Base-by-base conservation (phyloP, 1,140 invertebrate genomes). In the Musca domestica region DNA sequence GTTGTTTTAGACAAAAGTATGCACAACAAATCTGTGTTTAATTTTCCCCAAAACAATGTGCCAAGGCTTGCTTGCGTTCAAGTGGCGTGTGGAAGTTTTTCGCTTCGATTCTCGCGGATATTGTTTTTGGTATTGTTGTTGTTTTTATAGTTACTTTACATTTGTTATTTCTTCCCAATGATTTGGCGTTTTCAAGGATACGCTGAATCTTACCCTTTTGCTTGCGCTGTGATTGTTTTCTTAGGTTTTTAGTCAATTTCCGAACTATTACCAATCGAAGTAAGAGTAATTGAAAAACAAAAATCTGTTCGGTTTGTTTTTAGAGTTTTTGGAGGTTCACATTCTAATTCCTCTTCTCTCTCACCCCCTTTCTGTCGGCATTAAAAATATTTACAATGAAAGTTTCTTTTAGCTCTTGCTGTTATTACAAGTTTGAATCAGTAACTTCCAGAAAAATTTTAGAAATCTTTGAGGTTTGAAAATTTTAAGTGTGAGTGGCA, bases 201-300 rank as follows among this genome's bases (percentile, higher is more conserved):
- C 20, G 54, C 54, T n/a, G 4, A 58, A n/a, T n/a, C 19, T 19
- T 19, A 9, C 20, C 1, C 48, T 20, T n/a, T 49, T n/a, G 9
- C 17, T 49, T 48, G 47, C 17, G 17, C 15, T 54, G 22, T 30
- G 54, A 41, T 58, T 58, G 23, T 58, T 58, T 58, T 58, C 23
- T 58, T 58, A 27, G 54, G 23, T 25, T 58, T 58, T 23, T 58
- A 27, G 54, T n/a, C 54, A 58, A 58, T 58, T 58, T 58, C 25
- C 54, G 25, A 27, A 30, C 25, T 27, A 58, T 58, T 58, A 58
- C 54, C 30, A 58, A n/a, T 58, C 30, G 54, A 58, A n/a, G 25
- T 58, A 58, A 58, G n/a, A 58, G 27, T 58, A 58, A 58, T 58
- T 58, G 54, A 58, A 58, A n/a, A n/a, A n/a, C n/a, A n/a, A n/a